Conservation (phyloP, 1,140 invertebrate genomes). For the Teleopsis dalmanni region DNA sequence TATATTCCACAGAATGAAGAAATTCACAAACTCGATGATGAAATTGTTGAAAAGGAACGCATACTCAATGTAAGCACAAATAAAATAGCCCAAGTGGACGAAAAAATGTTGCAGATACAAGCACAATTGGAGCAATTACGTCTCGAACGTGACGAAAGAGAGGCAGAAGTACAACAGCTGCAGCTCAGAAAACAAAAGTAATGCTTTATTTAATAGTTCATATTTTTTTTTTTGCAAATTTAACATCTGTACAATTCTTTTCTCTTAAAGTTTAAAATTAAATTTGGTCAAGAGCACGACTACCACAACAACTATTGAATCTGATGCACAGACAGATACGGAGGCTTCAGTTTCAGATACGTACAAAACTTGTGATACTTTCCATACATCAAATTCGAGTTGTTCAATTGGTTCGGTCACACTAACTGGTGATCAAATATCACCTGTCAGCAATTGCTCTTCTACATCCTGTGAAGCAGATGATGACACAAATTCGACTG, state of each 20-base stretch:
- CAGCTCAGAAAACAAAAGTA: constrained; percentile 45
- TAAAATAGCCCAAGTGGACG: constrained; percentile 44
- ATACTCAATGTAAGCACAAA: constrained; percentile 40
- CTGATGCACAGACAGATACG: constrained; percentile 31
- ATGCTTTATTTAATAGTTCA: background rate
- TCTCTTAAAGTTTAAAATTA: constrained; percentile 24
- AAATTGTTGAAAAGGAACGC: constrained; percentile 36
- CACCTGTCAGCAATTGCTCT: constrained; percentile 28
- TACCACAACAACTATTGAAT: constrained; percentile 10
- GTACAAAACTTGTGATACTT: constrained; percentile 57
- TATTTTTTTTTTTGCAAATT: background rate
- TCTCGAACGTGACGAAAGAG: constrained; percentile 44
- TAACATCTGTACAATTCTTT: background rate
- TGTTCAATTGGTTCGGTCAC: constrained; percentile 40
- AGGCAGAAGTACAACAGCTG: constrained; percentile 38
- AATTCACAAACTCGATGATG: constrained; percentile 34
- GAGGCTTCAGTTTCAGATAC: constrained; percentile 43
- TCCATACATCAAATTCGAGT: constrained; percentile 61
- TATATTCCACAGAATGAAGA: constrained; percentile 37
- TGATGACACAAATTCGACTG: constrained; percentile 33
- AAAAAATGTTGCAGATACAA: constrained; percentile 58
- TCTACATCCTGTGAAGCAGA: constrained; percentile 23
- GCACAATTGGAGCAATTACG: constrained; percentile 51
- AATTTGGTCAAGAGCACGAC: constrained; percentile 21
- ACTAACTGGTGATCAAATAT: constrained; percentile 33